Percentiles rank a stretch among this genome's conserved stretches.
These are phyloP conservation scores for Auanema sp. DNA, from an alignment of 2,888 invertebrate species.

Conservation along the genomic window DNA sequence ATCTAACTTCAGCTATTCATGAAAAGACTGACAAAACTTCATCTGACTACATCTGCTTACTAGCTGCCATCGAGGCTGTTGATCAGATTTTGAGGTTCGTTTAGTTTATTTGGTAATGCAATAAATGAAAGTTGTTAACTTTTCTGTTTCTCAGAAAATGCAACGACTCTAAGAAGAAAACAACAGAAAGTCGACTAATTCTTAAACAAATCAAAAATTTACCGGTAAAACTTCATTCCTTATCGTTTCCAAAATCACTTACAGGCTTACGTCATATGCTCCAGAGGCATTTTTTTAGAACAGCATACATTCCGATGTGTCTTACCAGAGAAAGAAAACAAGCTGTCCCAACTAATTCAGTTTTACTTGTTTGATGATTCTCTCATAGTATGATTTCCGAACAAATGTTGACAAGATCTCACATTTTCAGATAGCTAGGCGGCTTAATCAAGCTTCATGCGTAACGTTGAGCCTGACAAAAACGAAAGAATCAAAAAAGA, in stretches of 20 bases:
- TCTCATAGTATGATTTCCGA: conserved; percentile 11
- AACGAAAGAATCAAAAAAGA: conserved; percentile 4
- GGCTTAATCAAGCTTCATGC: conserved; percentile 10
- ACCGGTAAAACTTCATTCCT: conserved; percentile 10
- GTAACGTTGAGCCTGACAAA: neutral
- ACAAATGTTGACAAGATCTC: too few relatives aligned
- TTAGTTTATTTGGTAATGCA: conserved; percentile 1
- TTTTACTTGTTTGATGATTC: conserved; percentile 17
- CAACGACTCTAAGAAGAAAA: conserved; percentile 20
- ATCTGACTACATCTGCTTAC: conserved; percentile 13
- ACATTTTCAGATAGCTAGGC: conserved; percentile 10
- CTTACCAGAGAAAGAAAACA: neutral
- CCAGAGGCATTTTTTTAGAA: conserved; percentile 13
- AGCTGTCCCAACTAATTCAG: conserved; percentile 1
- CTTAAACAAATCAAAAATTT: conserved; percentile 17
- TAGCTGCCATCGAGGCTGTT: conserved; percentile 16
- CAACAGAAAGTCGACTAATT: conserved; percentile 14
- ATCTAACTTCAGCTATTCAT: conserved; percentile 9
- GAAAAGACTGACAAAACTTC: conserved; percentile 11
- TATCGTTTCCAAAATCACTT: neutral
- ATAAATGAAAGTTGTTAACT: neutral
- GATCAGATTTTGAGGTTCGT: neutral
- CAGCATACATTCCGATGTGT: conserved; percentile 11
- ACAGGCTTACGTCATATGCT: conserved; percentile 16
- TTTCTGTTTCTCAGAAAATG: conserved; percentile 13